Evolutionary conservation across 1,140 invertebrate genomes (phyloP), one percentile per base, ranked within the genome.

Genomic region (Anagrus nilaparvatae): DNA sequence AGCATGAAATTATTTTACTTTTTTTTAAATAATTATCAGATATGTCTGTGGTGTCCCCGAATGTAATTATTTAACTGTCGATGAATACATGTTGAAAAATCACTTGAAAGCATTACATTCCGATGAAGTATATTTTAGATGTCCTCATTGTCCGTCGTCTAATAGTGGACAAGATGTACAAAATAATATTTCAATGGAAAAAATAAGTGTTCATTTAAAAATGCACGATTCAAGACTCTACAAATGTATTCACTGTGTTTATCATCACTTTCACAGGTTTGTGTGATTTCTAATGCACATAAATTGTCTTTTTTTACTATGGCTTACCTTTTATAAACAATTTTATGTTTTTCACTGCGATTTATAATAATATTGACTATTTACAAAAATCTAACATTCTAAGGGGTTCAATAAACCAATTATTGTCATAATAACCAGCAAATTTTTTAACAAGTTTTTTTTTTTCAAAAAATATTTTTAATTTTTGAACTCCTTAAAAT

Each of bases 81-180:
- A 82, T 53, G 82, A 84, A 51, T 67, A 63, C 3, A 82, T 83
- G 73, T 66, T 86, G 19, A 70, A 76, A 24, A 71, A 72, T 58
- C 84, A 87, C 56, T 72, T 86, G 58, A 76, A 77, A 47, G 75
- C 80, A 2, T 59, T 86, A 20, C 84, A 87, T 52, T 67, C 70
- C 7, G 61, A 79, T 46, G 68, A 76, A 52, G 48, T 63, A 17
- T 52, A 60, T 25, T 87, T 78, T 58, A 69, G 68, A 38, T 87
- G 84, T 60, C 72, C 76, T 4, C 83, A 87, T 59, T 87, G 84
- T 56, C 63, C 67, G 59, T 65, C 35, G 47, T 50, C 45, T 2
- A 46, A 1, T 31, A 30, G 28, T 30, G 25, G 24, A 20, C 24
- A 39, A 18, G 24, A 39, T 10, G 14, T 21, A 14, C 25, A 21